phyloP scores from a whole-genome alignment of 1,140 invertebrate species.

The Delia radicum region DNA sequence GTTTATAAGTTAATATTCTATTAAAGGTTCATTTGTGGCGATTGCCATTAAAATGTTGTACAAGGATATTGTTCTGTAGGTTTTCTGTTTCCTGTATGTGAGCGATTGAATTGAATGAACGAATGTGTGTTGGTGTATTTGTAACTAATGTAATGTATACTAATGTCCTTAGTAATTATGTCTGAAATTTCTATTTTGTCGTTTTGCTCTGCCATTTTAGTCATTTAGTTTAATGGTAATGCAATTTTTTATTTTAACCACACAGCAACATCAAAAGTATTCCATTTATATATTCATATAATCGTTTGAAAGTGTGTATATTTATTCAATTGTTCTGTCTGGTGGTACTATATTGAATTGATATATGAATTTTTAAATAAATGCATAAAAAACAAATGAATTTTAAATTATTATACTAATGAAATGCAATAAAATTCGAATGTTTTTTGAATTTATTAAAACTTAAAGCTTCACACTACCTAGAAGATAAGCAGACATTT shows the following conservation, averaged over 20 bases:
- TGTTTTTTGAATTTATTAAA: neutral
- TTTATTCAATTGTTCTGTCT: neutral
- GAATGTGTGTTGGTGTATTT: neutral
- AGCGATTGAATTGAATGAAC: neutral
- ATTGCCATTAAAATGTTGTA: conserved; percentile 47
- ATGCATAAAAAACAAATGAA: neutral
- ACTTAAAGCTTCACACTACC: too few relatives aligned
- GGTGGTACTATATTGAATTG: neutral
- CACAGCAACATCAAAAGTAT: neutral
- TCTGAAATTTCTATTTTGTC: conserved; percentile 24
- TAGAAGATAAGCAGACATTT: too few relatives aligned
- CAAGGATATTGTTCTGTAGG: neutral
- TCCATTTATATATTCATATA: neutral
- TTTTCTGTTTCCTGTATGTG: neutral
- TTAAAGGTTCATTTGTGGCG: conserved; percentile 54
- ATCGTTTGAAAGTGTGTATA: neutral
- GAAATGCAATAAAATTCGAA: neutral
- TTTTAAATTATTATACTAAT: neutral
- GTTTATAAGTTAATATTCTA: conserved; percentile 51
- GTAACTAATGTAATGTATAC: conserved; percentile 16
- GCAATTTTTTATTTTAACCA: conserved; percentile 25
- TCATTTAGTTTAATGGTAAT: conserved; percentile 23
- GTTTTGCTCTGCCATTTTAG: conserved; percentile 21
- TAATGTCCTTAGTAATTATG: conserved; percentile 29
- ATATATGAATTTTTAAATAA: neutral